Base-by-base conservation (phyloP, 2,797 vertebrate species). In the Mastacembelus armatus region DNA sequence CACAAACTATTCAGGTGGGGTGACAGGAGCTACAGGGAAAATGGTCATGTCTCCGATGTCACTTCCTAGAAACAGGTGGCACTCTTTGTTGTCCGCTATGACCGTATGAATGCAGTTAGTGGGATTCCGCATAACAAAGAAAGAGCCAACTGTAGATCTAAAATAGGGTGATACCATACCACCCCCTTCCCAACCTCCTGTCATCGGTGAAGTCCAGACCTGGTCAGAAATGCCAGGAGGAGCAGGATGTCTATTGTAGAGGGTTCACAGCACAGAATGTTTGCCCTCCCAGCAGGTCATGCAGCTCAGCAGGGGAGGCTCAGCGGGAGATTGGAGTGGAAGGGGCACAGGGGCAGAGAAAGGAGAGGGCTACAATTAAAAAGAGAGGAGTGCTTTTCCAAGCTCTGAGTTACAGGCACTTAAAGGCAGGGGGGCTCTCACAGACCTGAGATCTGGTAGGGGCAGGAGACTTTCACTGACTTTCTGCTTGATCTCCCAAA, bases 261-360 rank as follows among this genome's bases (percentile, higher is more conserved):
- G 80, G 72, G 74, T 63, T 48, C 80, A 64, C 73, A 78, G 80
- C 27, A 7, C 80, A 74, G 83, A 87, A 85, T 91, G 88, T 91
- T 91, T 91, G 89, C 85, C 88, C 82, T 88, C 88, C 83, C 89
- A 85, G 87, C 87, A 80, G 88, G 91, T 72, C 75, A 18, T 71
- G 80, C 74, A 72, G 77, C 84, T 75, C 81, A 69, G 83, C 44
- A n/a, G 85, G 80, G 56, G 83, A 64, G 55, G 43, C 64, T 61
- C 81, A 39, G 80, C 48, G 5, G 82, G 87, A 43, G 43, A 30
- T 33, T 22, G 10, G 48, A 48, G 52, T n/a, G 65, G 69, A 71
- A 57, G 39, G 24, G 42, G 63, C 44, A 62, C 35, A 24, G 71
- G 81, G 75, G 65, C 9, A 24, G 43, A 49, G 45, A 78, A 52